Evolutionary conservation across 2,888 invertebrate species (phyloP), one percentile per base, ranked within the genome.

Genomic region (Aspidapion aeneum): DNA sequence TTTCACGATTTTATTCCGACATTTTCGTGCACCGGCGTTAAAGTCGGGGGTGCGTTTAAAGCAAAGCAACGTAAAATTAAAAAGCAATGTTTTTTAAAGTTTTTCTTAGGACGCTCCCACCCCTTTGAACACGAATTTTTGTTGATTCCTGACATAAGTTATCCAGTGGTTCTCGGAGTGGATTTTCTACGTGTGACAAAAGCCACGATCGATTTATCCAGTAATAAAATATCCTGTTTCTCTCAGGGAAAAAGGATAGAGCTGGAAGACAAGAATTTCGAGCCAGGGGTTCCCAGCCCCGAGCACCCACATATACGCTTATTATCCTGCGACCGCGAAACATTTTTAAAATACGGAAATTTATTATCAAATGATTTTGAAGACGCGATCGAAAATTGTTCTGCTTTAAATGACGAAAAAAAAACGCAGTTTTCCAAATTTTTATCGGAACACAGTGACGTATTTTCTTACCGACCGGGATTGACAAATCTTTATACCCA

Each of bases 391-490:
- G 35, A 35, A 35, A 35, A 35, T 7, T 35, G 35, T 12, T 7
- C 35, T 12, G 35, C 35, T 3, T 35, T 35, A 35, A 35, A 35
- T 7, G 12, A 35, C 3, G 35, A 35, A 35, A 3, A 35, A 12
- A 3, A 52, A 52, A 18, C 17, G 17, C 17, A 18, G 3, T 52
- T 52, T 18, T 18, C 49, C 17, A 7, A 5, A 18, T 52, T 52
- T 52, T n/a, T n/a, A 5, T 52, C 18, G 3, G 7, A n/a, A 52
- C 17, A 52, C 3, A 18, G n/a, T 9, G 18, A 18, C 18, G 18
- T 18, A 9, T 63, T 63, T 60, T 60, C 60, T 7, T 21, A 60
- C 22, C 35, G 19, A 56, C 63, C 63, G 1, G 63, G 63, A 1
- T 19, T 20, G 55, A 63, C 63, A 1, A 1, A 55, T 49, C 17